These are phyloP conservation scores for Myotis planiceps DNA, from an alignment of 2,797 vertebrate species.

Conservation along the genomic window DNA sequence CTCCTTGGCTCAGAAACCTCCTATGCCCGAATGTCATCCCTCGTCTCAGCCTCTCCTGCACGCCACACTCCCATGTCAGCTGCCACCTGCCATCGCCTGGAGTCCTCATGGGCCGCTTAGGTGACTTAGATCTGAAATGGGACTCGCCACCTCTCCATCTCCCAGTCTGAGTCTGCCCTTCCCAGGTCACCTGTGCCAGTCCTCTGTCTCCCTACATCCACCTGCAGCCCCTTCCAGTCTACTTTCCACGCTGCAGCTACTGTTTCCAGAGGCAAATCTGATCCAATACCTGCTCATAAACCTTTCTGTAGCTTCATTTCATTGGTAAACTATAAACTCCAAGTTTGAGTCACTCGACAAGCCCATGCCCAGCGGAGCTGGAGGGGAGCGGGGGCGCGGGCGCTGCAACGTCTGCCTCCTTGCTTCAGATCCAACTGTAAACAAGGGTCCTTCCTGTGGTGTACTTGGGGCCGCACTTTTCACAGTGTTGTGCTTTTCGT, in stretches of 20 bases:
- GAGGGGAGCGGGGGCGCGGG: neutral
- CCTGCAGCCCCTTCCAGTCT: neutral
- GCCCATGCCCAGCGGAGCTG: accelerated
- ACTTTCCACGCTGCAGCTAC: neutral
- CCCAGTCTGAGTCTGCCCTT: neutral
- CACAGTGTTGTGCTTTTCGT: neutral
- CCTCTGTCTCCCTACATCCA: neutral
- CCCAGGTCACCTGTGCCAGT: accelerated
- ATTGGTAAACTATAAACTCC: neutral
- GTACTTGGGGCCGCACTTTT: neutral
- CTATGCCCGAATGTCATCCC: neutral
- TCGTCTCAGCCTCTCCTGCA: accelerated
- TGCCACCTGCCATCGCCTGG: neutral
- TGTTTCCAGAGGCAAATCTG: neutral
- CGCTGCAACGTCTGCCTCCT: neutral
- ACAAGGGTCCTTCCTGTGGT: no score
- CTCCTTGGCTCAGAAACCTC: neutral
- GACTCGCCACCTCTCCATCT: no score
- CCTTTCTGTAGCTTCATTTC: neutral
- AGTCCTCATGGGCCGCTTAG: neutral
- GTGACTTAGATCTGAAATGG: accelerated
- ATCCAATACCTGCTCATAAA: neutral
- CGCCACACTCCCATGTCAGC: accelerated
- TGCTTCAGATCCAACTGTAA: neutral
- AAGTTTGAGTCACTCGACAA: no score